These are phyloP conservation scores for Rhombomys opimus DNA, from an alignment of 2,113 vertebrate species.

Conservation along the genomic window DNA sequence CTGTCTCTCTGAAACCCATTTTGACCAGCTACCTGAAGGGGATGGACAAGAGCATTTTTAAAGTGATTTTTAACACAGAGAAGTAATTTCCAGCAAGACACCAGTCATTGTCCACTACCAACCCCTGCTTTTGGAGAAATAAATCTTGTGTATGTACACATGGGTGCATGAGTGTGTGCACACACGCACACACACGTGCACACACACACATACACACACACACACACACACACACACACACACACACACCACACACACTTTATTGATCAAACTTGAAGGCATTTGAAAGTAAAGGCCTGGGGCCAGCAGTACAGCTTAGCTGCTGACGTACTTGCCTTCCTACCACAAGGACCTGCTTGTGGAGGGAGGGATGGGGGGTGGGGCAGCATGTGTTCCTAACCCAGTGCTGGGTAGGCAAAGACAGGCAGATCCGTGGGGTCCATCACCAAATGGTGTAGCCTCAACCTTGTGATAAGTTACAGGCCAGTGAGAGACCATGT, in stretches of 20 bases:
- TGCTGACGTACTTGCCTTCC: neutral
- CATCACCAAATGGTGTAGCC: neutral
- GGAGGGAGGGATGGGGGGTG: too few species aligned
- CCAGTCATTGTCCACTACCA: neutral
- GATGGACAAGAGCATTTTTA: neutral
- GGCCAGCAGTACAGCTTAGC: neutral
- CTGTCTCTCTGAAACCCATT: neutral
- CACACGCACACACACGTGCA: too few species aligned
- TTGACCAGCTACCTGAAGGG: neutral
- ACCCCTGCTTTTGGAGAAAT: neutral
- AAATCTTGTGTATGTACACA: neutral
- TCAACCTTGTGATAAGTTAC: neutral
- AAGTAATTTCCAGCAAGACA: neutral
- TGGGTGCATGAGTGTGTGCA: too few species aligned
- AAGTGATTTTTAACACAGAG: neutral
- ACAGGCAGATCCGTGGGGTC: neutral
- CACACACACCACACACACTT: neutral
- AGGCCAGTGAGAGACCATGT: neutral
- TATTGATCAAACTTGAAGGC: neutral
- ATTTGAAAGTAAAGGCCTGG: neutral
- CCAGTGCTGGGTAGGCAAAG: neutral
- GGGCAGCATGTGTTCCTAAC: neutral
- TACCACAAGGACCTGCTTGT: neutral
- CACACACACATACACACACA: too few species aligned
- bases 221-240: too few species aligned